Conservation (phyloP, 2,113 vertebrate genomes). For the Embiotoca jacksoni region DNA sequence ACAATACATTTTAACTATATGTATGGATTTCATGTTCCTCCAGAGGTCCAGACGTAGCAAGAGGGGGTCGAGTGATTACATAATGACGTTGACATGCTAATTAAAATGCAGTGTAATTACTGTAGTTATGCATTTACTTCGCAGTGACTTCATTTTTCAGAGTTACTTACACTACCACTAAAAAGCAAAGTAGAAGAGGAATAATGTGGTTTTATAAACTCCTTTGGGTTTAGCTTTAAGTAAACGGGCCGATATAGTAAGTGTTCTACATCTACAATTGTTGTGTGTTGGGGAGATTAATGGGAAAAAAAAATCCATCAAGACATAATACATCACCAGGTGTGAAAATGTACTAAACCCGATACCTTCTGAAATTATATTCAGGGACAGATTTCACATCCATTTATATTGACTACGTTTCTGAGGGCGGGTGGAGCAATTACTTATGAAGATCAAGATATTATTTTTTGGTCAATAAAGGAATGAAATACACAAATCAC, state of each 20-base stretch:
- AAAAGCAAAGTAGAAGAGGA: slow-evolving; percentile 9
- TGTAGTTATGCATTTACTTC: slow-evolving; percentile 41
- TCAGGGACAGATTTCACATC: background rate
- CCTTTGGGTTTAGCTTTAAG: background rate
- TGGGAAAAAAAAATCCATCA: background rate
- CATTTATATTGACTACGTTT: slow-evolving; percentile 4
- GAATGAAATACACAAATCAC: background rate
- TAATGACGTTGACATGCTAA: slow-evolving; percentile 58
- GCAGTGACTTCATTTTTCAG: slow-evolving; percentile 32
- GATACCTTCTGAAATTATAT: background rate
- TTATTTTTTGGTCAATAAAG: slow-evolving; percentile 39
- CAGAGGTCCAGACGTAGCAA: slow-evolving; percentile 17
- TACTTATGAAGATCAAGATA: background rate
- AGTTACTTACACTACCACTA: slow-evolving; percentile 12
- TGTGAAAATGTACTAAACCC: background rate
- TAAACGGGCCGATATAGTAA: background rate
- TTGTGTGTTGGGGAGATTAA: background rate
- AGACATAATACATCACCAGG: background rate
- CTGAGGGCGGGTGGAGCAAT: background rate
- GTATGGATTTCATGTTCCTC: slow-evolving; percentile 31
- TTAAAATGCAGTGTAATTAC: slow-evolving; percentile 60
- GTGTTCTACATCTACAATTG: background rate
- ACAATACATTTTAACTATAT: slow-evolving; percentile 13
- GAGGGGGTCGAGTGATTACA: slow-evolving; percentile 52
- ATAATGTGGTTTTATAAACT: slow-evolving; percentile 8